Base-by-base conservation (phyloP, 2,797 vertebrate genomes). In the Sparus aurata region DNA sequence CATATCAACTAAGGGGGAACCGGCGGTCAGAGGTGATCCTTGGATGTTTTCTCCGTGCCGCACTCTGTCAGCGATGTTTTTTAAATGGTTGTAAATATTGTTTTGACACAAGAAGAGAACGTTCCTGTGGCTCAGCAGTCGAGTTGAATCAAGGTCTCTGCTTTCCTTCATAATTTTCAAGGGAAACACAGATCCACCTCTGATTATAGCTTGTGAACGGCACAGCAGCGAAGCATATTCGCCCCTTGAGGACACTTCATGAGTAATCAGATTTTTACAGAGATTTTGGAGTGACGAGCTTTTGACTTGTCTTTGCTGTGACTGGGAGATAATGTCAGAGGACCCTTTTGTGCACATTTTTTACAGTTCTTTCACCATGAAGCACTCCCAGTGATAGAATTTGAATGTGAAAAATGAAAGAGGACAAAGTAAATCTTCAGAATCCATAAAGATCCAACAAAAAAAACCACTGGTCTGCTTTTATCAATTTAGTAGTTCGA, bases 11-110 rank as follows among this genome's bases (percentile, higher is more conserved):
- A 79, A 68, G 55, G 77, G 80, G 76, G 55, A 69, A 47, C 9
- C 49, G 3, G 0, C 12, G 72, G 89, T 90, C 91, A 91, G 87
- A 90, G 89, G 92, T 86, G 82, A 82, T 12, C 72, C 63, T 69
- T 80, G 71, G 89, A 85, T 82, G 67, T 90, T 89, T 89, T 74
- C 66, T 84, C 30, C 60, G 54, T 45, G 57, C 50, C 3, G 12
- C 81, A 67, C 73, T 77, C 75, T 84, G 86, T 88, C 91, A 89
- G 58, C 62, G 30, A n/a, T 17, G 60, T 68, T 69, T 84, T 59
- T 25, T 65, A 27, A 81, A 71, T 45, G 50, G 43, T 71, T 79
- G 80, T 79, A 88, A 90, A 86, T 89, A 73, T 75, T 78, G 74
- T 73, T 89, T 81, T 83, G 78, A 79, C 80, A 60, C 22, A 18